A percentile compares a stretch with the other conserved stretches of the same genome.
Conservation (phyloP, 2,113 vertebrate species). For the Cyphomyrus plagiostoma region DNA sequence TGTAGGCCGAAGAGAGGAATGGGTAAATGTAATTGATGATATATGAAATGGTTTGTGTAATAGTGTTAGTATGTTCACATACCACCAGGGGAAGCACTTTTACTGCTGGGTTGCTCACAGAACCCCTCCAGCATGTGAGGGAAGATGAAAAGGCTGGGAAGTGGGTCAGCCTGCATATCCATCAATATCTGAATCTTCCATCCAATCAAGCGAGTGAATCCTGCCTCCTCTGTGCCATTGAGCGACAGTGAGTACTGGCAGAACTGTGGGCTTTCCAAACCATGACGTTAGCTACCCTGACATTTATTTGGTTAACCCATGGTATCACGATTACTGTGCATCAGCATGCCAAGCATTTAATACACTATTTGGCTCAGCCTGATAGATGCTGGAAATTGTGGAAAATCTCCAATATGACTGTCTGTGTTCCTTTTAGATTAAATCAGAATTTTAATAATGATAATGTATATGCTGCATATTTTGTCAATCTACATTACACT, state of each 20-base stretch:
- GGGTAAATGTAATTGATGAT: background rate
- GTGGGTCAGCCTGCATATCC: background rate
- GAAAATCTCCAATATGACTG: background rate
- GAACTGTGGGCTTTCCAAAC: background rate
- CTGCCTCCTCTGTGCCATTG: background rate
- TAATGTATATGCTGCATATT: background rate
- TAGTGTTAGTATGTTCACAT: background rate
- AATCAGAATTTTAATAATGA: background rate
- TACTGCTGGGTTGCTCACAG: background rate
- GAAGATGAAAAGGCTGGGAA: background rate
- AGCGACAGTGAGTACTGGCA: background rate
- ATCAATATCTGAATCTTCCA: background rate
- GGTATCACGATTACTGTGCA: background rate
- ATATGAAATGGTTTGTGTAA: background rate
- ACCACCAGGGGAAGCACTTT: conserved; percentile 3
- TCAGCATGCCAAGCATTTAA: background rate
- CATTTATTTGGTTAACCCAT: background rate
- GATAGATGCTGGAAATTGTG: background rate
- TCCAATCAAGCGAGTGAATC: background rate
- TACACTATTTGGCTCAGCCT: background rate
- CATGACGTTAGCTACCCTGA: background rate
- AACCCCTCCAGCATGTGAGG: background rate
- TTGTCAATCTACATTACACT: background rate
- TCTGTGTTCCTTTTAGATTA: background rate
- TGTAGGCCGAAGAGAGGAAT: background rate